A percentile compares a stretch with the other conserved stretches of the same genome.
phyloP scores from a whole-genome alignment of 2,888 invertebrate genomes.

The Plagodis pulveraria region DNA sequence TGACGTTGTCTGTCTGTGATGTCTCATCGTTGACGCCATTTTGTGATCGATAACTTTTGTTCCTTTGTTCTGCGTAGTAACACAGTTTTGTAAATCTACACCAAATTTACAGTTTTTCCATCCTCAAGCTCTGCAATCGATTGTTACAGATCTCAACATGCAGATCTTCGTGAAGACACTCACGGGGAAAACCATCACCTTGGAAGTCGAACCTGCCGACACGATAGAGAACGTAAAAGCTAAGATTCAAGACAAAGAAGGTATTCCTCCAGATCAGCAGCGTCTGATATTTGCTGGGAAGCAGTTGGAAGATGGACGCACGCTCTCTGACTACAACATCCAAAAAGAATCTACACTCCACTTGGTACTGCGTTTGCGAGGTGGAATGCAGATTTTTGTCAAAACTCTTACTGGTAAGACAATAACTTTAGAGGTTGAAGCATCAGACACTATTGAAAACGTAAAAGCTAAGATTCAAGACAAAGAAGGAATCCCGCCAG shows the following conservation, averaged over 20 bases:
- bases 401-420: no score
- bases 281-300: no score
- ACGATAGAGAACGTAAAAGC: no score
- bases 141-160: slow-evolving; percentile 68
- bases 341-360: no score
- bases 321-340: no score
- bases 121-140: slow-evolving; percentile 39
- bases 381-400: no score
- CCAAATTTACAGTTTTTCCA: slow-evolving; percentile 53
- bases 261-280: no score
- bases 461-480: slow-evolving; percentile 71
- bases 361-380: no score
- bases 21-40: slow-evolving; percentile 63
- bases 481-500: slow-evolving; percentile 70
- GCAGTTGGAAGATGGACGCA: no score
- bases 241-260: no score
- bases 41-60: slow-evolving; percentile 74
- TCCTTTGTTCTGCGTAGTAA: slow-evolving; percentile 49
- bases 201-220: no score
- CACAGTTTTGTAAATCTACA: slow-evolving; percentile 24
- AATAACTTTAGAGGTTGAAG: no score
- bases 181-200: slow-evolving; percentile 59
- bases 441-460: slow-evolving; percentile 69
- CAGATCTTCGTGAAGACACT: slow-evolving; percentile 68
- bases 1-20: slow-evolving; percentile 34